A percentile compares a stretch with the other conserved stretches of the same genome.
Evolutionary conservation across 2,797 vertebrate genomes (phyloP).

Genomic region (Threskiornis aethiopicus): DNA sequence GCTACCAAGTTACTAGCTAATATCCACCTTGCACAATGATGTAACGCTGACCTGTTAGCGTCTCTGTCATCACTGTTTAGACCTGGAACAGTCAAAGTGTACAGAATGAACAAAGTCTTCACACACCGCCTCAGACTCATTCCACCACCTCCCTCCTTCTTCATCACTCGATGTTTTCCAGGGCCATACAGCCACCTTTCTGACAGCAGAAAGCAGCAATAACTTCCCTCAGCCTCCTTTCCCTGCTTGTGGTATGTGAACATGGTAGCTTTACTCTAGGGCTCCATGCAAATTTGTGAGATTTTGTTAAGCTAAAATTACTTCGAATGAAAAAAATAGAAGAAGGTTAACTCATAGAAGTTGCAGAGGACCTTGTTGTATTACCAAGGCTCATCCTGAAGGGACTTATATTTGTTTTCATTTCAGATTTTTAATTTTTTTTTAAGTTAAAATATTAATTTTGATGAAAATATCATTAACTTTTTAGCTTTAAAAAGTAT

Average conservation of each 20-base stretch:
- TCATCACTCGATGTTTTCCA: neutral
- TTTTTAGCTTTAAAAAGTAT: neutral
- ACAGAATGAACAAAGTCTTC: neutral
- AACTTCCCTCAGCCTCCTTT: neutral
- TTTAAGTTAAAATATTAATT: neutral
- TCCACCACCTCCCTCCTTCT: neutral
- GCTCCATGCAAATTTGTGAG: neutral
- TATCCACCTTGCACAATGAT: neutral
- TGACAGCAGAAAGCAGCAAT: neutral
- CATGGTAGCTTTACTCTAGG: neutral
- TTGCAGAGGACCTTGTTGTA: neutral
- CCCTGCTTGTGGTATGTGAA: neutral
- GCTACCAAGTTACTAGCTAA: neutral
- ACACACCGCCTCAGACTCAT: neutral
- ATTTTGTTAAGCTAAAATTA: neutral
- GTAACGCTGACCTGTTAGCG: neutral
- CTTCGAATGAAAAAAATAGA: neutral
- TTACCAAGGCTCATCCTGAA: neutral
- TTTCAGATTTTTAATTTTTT: neutral
- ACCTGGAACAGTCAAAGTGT: neutral
- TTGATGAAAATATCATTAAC: neutral
- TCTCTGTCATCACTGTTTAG: neutral
- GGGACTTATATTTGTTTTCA: neutral
- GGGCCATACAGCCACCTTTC: neutral
- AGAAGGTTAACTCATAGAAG: neutral